Percentiles rank a stretch among this genome's conserved stretches.
These are phyloP conservation scores for Melanchra persicariae DNA, from an alignment of 2,888 invertebrate species.

Conservation along the genomic window DNA sequence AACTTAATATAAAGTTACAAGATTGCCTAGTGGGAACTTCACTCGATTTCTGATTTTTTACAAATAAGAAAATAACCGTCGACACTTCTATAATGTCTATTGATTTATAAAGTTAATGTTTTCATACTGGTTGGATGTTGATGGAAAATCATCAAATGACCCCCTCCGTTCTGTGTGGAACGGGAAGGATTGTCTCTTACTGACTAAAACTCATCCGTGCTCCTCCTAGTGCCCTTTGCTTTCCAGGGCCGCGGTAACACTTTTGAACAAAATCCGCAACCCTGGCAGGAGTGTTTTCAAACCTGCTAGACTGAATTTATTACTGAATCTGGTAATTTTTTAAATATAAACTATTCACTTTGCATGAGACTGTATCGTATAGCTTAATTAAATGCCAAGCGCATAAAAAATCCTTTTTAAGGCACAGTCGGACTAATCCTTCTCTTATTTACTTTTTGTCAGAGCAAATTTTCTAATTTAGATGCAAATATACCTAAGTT, in stretches of 20 bases:
- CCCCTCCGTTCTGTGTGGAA: too few species aligned
- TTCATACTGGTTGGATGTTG: too few species aligned
- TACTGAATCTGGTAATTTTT: neutral
- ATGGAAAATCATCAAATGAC: too few species aligned
- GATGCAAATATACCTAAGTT: conserved; percentile 63
- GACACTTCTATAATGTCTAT: too few species aligned
- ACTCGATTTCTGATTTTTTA: conserved; percentile 69
- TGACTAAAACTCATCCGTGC: too few species aligned
- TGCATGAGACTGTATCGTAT: conserved; percentile 15
- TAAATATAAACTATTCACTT: neutral
- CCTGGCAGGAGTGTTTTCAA: neutral
- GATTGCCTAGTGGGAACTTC: conserved; percentile 78
- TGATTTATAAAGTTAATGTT: too few species aligned
- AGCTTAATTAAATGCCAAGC: conserved; percentile 31
- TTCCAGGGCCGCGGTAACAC: too few species aligned
- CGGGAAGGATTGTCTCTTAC: too few species aligned
- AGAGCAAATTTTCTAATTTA: conserved; percentile 61
- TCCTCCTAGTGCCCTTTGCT: too few species aligned
- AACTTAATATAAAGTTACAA: conserved; percentile 86
- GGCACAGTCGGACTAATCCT: conserved; percentile 34
- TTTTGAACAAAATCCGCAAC: too few species aligned
- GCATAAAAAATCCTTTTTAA: conserved; percentile 40
- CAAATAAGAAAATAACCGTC: conserved; percentile 24
- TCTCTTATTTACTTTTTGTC: conserved; percentile 50
- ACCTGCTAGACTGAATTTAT: neutral